Evolutionary conservation across 1,140 invertebrate genomes (phyloP).

Genomic region (Mylabris phalerata): DNA sequence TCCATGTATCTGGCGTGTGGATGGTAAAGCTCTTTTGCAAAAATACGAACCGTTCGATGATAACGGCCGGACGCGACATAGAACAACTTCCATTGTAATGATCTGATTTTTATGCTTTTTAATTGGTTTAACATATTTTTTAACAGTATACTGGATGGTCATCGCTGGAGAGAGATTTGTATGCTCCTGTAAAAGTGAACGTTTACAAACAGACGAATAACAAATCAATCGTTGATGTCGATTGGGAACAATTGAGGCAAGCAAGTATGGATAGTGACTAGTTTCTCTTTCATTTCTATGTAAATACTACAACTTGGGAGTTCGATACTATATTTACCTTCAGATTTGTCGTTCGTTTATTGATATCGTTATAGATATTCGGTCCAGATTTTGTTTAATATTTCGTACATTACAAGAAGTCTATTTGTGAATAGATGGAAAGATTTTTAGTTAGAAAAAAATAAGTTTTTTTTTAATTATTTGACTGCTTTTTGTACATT

Average conservation of each 20-base stretch:
- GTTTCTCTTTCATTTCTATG: neutral
- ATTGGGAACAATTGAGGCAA: conserved; percentile 35
- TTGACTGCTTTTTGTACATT: too few species aligned
- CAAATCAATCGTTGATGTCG: conserved; percentile 30
- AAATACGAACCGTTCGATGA: conserved; percentile 68
- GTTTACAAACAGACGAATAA: conserved; percentile 28
- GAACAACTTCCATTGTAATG: conserved; percentile 67
- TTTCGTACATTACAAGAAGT: too few species aligned
- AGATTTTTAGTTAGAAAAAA: too few species aligned
- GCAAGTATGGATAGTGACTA: conserved; percentile 34
- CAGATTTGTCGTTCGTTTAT: too few species aligned
- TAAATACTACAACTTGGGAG: too few species aligned
- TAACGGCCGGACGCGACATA: conserved; percentile 61
- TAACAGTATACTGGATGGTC: conserved; percentile 41
- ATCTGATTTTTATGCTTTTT: too few species aligned
- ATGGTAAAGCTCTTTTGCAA: conserved; percentile 69
- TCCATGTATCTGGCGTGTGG: conserved; percentile 64
- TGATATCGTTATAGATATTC: too few species aligned
- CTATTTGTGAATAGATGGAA: too few species aligned
- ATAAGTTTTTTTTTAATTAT: too few species aligned
- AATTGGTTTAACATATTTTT: too few species aligned
- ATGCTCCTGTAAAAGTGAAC: conserved; percentile 32
- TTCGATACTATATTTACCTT: too few species aligned
- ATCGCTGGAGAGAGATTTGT: conserved; percentile 36
- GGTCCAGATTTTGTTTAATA: too few species aligned